Percentiles rank a stretch among this genome's conserved stretches.
phyloP scores from a whole-genome alignment of 1,140 invertebrate genomes.

The Metaphire vulgaris region DNA sequence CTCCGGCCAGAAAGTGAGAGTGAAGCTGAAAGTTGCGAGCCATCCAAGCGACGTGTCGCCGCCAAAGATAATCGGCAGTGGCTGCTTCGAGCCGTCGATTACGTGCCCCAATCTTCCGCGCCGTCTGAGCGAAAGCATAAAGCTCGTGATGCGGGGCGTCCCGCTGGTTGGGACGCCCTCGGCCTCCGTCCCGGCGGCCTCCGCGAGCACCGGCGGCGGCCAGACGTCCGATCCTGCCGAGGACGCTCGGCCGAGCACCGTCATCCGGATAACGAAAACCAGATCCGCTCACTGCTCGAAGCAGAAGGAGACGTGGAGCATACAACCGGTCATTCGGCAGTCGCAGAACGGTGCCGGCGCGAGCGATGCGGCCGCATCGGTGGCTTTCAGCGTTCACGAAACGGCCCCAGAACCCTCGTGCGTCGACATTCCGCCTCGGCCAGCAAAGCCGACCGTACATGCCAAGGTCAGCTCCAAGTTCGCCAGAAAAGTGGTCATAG shows the following conservation, averaged over 20 bases:
- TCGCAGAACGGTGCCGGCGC: neutral
- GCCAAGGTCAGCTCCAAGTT: neutral
- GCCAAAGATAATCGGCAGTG: neutral
- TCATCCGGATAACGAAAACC: neutral
- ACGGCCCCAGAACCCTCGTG: neutral
- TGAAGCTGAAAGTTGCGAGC: neutral
- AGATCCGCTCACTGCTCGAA: neutral
- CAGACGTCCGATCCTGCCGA: neutral
- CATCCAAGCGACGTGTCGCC: neutral
- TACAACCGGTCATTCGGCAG: neutral
- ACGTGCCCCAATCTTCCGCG: neutral
- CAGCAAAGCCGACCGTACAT: neutral
- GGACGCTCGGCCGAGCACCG: neutral
- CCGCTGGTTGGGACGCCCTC: neutral
- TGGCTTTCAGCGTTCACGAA: neutral
- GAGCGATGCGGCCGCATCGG: too few species aligned
- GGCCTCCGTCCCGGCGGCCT: neutral
- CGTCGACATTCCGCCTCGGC: neutral
- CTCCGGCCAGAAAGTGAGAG: neutral
- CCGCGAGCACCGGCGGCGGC: neutral
- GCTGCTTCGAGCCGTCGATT: neutral
- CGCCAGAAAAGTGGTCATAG: neutral
- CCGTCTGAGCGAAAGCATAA: neutral
- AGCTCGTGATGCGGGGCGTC: neutral
- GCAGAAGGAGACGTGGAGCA: neutral